Evolutionary conservation across 2,797 vertebrate genomes (phyloP).

Genomic region (Rhincodon typus): DNA sequence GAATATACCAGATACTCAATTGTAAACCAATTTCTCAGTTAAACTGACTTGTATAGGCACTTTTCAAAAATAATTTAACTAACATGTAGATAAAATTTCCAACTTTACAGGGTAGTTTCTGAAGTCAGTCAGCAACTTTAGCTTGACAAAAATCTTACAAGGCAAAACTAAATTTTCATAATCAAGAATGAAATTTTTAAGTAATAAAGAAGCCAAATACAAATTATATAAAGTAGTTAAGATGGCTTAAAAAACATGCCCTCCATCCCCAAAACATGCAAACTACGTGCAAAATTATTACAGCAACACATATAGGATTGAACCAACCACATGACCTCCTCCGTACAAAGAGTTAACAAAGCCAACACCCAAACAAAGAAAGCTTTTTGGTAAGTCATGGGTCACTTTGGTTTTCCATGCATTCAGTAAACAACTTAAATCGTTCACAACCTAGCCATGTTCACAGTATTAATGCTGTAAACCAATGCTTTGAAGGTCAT

Average conservation of each 20-base stretch:
- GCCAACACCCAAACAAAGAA: constrained; percentile 38
- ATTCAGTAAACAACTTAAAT: constrained; percentile 30
- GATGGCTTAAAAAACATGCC: background rate
- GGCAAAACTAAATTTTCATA: background rate
- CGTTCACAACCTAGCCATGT: background rate
- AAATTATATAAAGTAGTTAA: background rate
- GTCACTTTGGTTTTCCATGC: background rate
- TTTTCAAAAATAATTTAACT: background rate
- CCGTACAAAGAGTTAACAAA: constrained; percentile 36
- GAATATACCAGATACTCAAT: background rate
- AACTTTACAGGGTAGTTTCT: background rate
- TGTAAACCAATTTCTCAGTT: constrained; percentile 7
- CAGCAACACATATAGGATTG: background rate
- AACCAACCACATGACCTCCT: constrained; percentile 9
- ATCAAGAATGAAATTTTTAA: background rate
- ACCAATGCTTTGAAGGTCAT: background rate
- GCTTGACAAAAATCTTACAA: background rate
- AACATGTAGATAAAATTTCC: background rate
- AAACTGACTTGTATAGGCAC: background rate
- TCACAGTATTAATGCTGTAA: constrained; percentile 13
- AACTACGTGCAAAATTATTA: background rate
- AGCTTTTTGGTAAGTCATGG: constrained; percentile 26
- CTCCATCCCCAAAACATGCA: background rate
- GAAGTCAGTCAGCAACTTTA: background rate
- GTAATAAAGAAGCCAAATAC: background rate